phyloP scores from a whole-genome alignment of 2,888 invertebrate genomes.

The Chaetoderma sp. region DNA sequence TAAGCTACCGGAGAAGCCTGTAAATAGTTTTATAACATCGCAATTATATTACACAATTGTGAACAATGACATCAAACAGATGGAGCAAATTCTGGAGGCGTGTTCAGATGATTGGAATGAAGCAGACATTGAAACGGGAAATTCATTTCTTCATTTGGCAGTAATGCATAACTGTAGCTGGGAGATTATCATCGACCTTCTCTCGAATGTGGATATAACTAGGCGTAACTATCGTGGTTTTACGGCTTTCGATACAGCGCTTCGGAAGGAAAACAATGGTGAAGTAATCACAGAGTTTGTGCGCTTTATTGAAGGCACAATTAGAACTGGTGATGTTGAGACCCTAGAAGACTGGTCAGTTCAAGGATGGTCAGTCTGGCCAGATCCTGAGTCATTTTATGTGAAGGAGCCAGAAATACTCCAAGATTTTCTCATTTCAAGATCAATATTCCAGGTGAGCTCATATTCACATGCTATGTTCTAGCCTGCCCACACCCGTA shows the following conservation, averaged over 20 bases:
- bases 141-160: neutral
- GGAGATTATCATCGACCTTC: neutral
- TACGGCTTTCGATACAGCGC: neutral
- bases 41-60: no score
- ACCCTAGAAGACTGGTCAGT: no score
- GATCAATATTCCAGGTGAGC: neutral
- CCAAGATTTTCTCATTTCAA: neutral
- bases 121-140: no score
- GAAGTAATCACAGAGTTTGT: neutral
- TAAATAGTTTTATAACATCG: neutral
- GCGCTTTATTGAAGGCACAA: no score
- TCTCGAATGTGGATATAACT: neutral
- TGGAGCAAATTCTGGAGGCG: neutral
- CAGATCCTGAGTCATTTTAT: no score
- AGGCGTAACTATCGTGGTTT: neutral
- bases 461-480: no score
- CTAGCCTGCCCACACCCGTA: no score
- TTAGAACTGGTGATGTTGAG: no score
- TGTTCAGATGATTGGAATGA: neutral
- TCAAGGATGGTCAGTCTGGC: no score
- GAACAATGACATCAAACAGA: neutral
- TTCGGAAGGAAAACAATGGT: neutral
- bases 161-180: neutral
- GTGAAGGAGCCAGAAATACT: no score
- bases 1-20: no score